Evolutionary conservation across 2,113 vertebrate species (phyloP).

Genomic region (Lasiurus borealis): DNA sequence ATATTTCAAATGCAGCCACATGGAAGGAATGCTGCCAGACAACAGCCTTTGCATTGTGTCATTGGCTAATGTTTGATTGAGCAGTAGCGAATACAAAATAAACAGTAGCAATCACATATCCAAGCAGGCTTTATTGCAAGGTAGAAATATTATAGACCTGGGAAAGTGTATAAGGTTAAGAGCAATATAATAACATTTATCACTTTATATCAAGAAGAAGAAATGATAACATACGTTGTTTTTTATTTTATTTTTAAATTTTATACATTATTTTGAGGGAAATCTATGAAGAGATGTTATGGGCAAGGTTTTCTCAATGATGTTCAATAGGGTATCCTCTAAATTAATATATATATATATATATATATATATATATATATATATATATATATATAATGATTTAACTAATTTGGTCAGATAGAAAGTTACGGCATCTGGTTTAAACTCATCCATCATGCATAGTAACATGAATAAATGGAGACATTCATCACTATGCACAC

Average conservation of each 20-base stretch:
- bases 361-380: slow-evolving; percentile 49
- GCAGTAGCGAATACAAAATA: slow-evolving; percentile 28
- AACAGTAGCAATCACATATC: slow-evolving; percentile 11
- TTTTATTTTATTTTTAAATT: slow-evolving; percentile 50
- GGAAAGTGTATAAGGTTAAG: background rate
- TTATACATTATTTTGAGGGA: slow-evolving; percentile 60
- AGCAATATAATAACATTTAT: background rate
- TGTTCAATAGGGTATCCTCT: slow-evolving; percentile 72
- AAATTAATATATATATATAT: slow-evolving; percentile 67
- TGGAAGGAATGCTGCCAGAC: background rate
- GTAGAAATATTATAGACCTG: background rate
- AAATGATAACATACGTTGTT: slow-evolving; percentile 36
- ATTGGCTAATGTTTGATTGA: background rate
- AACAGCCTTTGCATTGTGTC: background rate
- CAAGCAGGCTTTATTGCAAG: slow-evolving; percentile 18
- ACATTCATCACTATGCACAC: slow-evolving; percentile 89
- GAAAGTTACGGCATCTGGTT: slow-evolving; percentile 86
- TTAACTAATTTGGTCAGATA: too few species aligned
- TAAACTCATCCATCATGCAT: slow-evolving; percentile 86
- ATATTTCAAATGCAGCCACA: background rate
- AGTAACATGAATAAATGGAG: slow-evolving; percentile 89
- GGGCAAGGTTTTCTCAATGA: slow-evolving; percentile 53
- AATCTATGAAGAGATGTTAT: slow-evolving; percentile 64
- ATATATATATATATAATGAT: too few species aligned
- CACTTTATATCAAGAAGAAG: background rate